Percentiles rank a stretch among this genome's conserved stretches.
These are phyloP conservation scores for Brachionus angularis DNA, from an alignment of 1,140 invertebrate genomes.

Conservation along the genomic window DNA sequence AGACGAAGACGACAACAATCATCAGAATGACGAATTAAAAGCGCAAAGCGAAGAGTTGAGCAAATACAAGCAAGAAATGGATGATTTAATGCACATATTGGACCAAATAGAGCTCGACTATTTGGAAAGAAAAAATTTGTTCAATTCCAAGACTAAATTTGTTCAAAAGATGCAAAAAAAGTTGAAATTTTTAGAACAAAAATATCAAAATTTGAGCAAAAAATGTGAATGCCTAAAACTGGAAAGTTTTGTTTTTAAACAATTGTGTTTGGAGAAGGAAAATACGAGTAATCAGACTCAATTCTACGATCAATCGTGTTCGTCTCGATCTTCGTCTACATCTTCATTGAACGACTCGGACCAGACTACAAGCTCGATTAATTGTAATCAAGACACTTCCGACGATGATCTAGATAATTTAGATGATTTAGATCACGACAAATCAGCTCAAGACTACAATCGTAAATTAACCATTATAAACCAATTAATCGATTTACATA, in stretches of 20 bases:
- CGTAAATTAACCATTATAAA: constrained; percentile 14
- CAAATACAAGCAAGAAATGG: constrained; percentile 31
- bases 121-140: constrained; percentile 26
- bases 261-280: constrained; percentile 35
- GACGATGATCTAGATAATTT: constrained; percentile 26
- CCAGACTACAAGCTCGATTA: constrained; percentile 26
- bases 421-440: constrained; percentile 1
- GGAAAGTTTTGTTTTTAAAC: constrained; percentile 29
- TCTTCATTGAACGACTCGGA: constrained; percentile 29
- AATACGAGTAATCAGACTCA: neutral
- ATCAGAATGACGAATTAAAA: neutral
- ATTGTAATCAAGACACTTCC: constrained; percentile 6
- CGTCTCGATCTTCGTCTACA: constrained; percentile 24
- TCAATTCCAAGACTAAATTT: constrained; percentile 25
- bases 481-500: constrained; percentile 27
- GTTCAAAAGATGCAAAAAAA: constrained; percentile 12
- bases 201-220: constrained; percentile 6
- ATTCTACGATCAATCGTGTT: neutral
- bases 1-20: neutral
- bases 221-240: constrained; percentile 21
- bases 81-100: constrained; percentile 25
- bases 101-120: constrained; percentile 39
- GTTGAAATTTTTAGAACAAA: constrained; percentile 10
- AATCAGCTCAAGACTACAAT: constrained; percentile 9
- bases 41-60: neutral